phyloP scores from a whole-genome alignment of 2,888 invertebrate genomes.

The Conops quadrifasciatus region DNA sequence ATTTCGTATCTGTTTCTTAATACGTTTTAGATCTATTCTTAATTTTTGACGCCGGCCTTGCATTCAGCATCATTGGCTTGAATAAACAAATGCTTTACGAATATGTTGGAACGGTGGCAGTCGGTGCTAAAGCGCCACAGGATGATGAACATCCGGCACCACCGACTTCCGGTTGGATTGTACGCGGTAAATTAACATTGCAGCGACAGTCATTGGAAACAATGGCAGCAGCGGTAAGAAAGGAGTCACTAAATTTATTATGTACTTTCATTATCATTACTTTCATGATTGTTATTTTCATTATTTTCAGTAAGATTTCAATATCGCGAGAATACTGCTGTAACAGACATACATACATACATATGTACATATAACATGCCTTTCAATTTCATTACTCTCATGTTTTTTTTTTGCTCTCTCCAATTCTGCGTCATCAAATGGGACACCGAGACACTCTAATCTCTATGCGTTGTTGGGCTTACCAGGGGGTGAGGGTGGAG shows the following conservation, averaged over 20 bases:
- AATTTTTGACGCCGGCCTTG: slow-evolving; percentile 53
- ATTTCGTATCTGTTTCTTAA: neutral
- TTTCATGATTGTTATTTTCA: too few relatives aligned
- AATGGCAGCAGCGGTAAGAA: slow-evolving; percentile 63
- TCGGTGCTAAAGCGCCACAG: slow-evolving; percentile 63
- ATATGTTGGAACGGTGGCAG: slow-evolving; percentile 63
- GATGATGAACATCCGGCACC: slow-evolving; percentile 61
- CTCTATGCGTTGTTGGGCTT: too few relatives aligned
- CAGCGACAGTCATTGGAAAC: slow-evolving; percentile 58
- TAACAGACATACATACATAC: too few relatives aligned
- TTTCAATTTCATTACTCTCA: too few relatives aligned
- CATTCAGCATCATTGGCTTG: slow-evolving; percentile 62
- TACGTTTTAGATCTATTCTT: slow-evolving; percentile 52
- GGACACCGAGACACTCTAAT: too few relatives aligned
- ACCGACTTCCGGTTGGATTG: slow-evolving; percentile 64
- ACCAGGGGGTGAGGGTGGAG: too few relatives aligned
- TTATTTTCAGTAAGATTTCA: too few relatives aligned
- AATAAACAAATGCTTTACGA: slow-evolving; percentile 65
- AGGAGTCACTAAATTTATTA: neutral
- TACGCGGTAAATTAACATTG: slow-evolving; percentile 62
- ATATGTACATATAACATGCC: too few relatives aligned
- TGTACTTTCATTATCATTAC: neutral
- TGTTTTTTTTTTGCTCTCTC: too few relatives aligned
- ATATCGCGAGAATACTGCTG: too few relatives aligned
- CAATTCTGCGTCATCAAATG: too few relatives aligned